Evolutionary conservation across 2,797 vertebrate species (phyloP), one percentile per base, ranked within the genome.

Genomic region (Diglossa cyanea): DNA sequence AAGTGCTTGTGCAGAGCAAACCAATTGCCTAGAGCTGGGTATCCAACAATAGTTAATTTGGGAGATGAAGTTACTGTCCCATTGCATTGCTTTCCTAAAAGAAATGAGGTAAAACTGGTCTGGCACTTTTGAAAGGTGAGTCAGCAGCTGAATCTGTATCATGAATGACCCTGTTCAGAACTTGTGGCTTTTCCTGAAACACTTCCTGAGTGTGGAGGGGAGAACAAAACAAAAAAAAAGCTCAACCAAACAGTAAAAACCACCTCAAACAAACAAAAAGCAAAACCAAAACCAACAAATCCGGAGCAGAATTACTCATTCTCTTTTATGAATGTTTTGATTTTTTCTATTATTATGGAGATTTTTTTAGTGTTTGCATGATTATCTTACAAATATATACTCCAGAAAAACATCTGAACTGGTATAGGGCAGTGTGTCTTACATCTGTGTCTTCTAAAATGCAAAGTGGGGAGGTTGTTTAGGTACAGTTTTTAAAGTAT

Each of bases 41-140:
- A 28, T 60, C 68, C 79, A 88, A 58, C 84, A 90, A 11, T 48
- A 80, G 70, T 86, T 93, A 82, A 93, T 76, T 42, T 5, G 33
- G 42, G 23, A 93, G 68, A 86, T 95, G 79, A 94, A 96, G 47
- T 47, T 91, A 24, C 91, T 88, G 51, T 90, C 61, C 76, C 62
- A 35, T 89, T 80, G 68, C 62, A 62, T 92, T 74, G 21, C 84
- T 92, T 95, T 95, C 93, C 86, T 94, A 48, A 91, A 96, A 96
- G 82, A 93, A 96, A 94, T 70, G 8, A 95, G 95, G 48, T 97
- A 97, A 95, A 97, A 96, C 94, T 85, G 74, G 94, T 94, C 86
- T 61, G 72, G 91, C 89, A 71, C 68, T 96, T 97, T 21, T 60
- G 37, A 76, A 88, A 93, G 55, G 48, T 81, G 76, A 39, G 80